Conservation (phyloP, 2,113 vertebrate genomes). For the Todiramphus saurophagus region DNA sequence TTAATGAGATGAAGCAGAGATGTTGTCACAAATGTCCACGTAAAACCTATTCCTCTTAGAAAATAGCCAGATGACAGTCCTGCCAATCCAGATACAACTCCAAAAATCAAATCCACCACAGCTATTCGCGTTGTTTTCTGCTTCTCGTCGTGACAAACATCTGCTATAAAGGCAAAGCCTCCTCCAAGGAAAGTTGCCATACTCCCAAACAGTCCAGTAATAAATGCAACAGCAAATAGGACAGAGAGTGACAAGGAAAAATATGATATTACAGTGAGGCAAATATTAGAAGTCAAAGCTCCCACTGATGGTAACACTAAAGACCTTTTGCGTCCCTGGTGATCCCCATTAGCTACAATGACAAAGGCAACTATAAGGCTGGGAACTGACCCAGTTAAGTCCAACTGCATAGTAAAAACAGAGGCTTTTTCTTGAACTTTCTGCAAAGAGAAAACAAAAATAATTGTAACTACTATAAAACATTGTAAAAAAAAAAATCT, state of each 20-base stretch:
- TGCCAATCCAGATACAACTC: constrained; percentile 84
- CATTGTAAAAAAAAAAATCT: not conserved
- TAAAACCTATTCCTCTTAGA: constrained; percentile 82
- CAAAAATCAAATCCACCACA: constrained; percentile 87
- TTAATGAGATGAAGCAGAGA: constrained; percentile 73
- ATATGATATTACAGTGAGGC: constrained; percentile 79
- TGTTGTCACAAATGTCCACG: constrained; percentile 84
- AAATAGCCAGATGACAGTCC: constrained; percentile 89
- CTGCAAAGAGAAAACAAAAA: constrained; percentile 75
- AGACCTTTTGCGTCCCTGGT: constrained; percentile 85
- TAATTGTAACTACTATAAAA: not conserved
- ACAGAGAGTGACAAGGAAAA: constrained; percentile 83
- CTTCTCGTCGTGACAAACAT: constrained; percentile 79
- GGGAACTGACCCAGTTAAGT: constrained; percentile 82
- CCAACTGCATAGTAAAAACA: constrained; percentile 83
- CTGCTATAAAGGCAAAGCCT: constrained; percentile 89
- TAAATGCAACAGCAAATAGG: constrained; percentile 77
- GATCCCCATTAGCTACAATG: constrained; percentile 88
- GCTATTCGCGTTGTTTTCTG: constrained; percentile 90
- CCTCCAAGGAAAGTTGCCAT: constrained; percentile 87
- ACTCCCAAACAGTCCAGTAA: constrained; percentile 86
- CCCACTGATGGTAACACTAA: constrained; percentile 85
- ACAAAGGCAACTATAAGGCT: constrained; percentile 87
- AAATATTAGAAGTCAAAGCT: constrained; percentile 70
- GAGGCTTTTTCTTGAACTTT: constrained; percentile 88